Evolutionary conservation across 2,797 vertebrate genomes (phyloP).

Genomic region (Urophycis tenuis): DNA sequence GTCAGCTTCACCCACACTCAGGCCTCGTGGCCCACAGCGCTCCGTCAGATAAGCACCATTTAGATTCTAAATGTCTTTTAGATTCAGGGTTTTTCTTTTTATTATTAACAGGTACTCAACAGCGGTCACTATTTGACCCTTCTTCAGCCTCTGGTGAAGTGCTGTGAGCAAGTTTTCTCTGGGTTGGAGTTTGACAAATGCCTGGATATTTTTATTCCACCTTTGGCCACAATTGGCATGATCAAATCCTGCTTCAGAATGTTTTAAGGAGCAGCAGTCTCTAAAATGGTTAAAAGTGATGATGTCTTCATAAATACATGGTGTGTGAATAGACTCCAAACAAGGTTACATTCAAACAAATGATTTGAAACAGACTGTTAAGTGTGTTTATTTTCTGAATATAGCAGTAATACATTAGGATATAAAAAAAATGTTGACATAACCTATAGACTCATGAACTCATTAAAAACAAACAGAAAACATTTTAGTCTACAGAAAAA

Average conservation of each 20-base stretch:
- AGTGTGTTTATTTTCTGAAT: not conserved
- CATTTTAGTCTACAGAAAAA: slow-evolving; percentile 42
- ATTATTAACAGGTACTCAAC: not conserved
- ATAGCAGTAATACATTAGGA: not conserved
- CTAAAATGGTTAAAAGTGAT: not conserved
- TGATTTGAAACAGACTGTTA: not conserved
- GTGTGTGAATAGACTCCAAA: not conserved
- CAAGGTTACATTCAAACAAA: not conserved
- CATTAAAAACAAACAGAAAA: not conserved
- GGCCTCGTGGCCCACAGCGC: too few relatives aligned
- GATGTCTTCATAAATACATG: not conserved
- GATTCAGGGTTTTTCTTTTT: too few relatives aligned
- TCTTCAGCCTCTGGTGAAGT: too few relatives aligned
- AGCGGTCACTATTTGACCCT: too few relatives aligned
- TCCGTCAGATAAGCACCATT: not conserved
- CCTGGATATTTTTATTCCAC: not conserved
- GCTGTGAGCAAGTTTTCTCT: too few relatives aligned
- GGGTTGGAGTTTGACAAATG: too few relatives aligned
- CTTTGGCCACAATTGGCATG: not conserved
- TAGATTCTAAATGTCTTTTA: not conserved
- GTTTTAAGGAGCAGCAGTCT: not conserved
- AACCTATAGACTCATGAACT: not conserved
- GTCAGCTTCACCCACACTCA: too few relatives aligned
- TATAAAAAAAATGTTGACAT: not conserved
- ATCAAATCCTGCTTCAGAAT: not conserved